These are phyloP conservation scores for Tinea pellionella DNA, from an alignment of 2,888 invertebrate species.

Conservation along the genomic window DNA sequence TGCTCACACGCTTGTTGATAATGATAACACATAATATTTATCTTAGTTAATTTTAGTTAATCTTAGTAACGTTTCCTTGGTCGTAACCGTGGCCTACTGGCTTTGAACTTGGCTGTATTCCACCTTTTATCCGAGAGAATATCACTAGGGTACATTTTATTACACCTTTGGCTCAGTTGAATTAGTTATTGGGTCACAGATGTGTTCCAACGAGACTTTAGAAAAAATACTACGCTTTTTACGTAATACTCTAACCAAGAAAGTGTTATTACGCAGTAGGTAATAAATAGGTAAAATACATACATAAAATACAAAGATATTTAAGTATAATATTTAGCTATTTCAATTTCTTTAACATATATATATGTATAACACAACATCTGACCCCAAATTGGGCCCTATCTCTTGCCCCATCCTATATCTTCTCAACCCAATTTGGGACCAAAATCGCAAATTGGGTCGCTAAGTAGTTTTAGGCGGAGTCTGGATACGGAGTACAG, in stretches of 20 bases:
- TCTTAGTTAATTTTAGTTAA: neutral
- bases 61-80: neutral
- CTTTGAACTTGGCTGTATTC: neutral
- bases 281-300: too few relatives aligned
- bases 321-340: too few relatives aligned
- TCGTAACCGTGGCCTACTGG: neutral
- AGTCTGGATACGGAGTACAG: too few relatives aligned
- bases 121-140: neutral
- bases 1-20: neutral
- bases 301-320: too few relatives aligned
- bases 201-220: neutral
- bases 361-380: too few relatives aligned
- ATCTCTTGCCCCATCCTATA: too few relatives aligned
- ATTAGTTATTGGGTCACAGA: neutral
- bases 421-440: too few relatives aligned
- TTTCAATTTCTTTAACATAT: too few relatives aligned
- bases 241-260: neutral
- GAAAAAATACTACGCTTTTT: neutral
- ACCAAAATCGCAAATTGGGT: too few relatives aligned
- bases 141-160: neutral
- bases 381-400: too few relatives aligned
- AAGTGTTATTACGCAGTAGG: neutral
- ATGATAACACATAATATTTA: neutral
- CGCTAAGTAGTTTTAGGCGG: too few relatives aligned
- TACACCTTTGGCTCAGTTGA: neutral